These are phyloP conservation scores for Dissostichus mawsoni DNA, from an alignment of 2,113 vertebrate genomes.

Conservation along the genomic window DNA sequence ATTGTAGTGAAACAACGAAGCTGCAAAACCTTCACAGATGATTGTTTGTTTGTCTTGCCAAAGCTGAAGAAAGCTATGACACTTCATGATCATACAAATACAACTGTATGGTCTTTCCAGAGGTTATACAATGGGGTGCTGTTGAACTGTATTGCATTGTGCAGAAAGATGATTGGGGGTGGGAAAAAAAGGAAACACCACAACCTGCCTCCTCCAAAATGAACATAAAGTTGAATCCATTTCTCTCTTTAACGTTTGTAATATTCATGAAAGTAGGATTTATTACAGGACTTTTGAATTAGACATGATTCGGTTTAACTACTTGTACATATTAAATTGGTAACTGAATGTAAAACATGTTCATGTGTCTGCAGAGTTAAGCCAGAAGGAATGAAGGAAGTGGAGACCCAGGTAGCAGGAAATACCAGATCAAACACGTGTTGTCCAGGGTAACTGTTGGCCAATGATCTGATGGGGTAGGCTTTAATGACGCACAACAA, in stretches of 20 bases:
- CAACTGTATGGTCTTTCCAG: background rate
- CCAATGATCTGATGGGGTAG: constrained; percentile 33
- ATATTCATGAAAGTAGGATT: background rate
- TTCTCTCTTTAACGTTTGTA: background rate
- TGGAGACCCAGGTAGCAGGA: constrained; percentile 35
- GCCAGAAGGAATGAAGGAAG: background rate
- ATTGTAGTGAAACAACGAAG: background rate
- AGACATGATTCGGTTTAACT: background rate
- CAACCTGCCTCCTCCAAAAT: background rate
- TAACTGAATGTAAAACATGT: background rate
- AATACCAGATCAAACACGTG: constrained; percentile 50
- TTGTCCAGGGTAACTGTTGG: constrained; percentile 44
- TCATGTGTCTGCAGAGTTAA: background rate
- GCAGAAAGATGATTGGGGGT: background rate
- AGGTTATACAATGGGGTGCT: background rate
- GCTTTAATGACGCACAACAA: constrained; percentile 53
- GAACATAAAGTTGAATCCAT: background rate
- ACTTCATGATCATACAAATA: background rate
- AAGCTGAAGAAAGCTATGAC: background rate
- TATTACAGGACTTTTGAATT: background rate
- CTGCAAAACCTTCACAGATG: no score
- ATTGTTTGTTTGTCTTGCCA: background rate
- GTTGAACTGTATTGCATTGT: background rate
- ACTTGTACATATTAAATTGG: background rate
- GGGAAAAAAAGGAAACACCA: background rate